phyloP scores from a whole-genome alignment of 30 jellyfish, hydroid and myxozoan genomes.

The Nemopilema nomurai region DNA sequence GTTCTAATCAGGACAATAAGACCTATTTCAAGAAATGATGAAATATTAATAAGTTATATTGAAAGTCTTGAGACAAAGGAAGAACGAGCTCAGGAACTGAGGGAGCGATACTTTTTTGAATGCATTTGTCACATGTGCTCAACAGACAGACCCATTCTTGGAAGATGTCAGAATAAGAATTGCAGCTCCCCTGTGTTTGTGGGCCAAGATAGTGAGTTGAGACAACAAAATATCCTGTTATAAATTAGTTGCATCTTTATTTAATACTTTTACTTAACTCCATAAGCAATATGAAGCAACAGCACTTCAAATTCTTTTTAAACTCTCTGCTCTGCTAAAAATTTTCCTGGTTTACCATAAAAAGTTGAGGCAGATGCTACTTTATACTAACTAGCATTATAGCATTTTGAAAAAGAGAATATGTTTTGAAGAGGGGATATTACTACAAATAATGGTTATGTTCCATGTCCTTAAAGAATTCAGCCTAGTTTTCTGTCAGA shows the following conservation, averaged over 20 bases:
- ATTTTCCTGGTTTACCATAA: too few relatives aligned
- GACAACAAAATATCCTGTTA: not conserved
- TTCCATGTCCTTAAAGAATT: too few relatives aligned
- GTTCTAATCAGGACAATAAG: slow-evolving; percentile 60
- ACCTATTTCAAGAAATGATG: slow-evolving; percentile 63
- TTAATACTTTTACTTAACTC: too few relatives aligned
- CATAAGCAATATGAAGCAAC: too few relatives aligned
- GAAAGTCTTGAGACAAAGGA: slow-evolving; percentile 60
- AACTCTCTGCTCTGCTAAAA: too few relatives aligned
- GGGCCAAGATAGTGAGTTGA: not conserved
- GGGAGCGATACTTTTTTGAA: slow-evolving; percentile 74
- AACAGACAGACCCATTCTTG: not conserved
- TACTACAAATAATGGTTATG: too few relatives aligned
- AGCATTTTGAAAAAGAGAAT: too few relatives aligned
- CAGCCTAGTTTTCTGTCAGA: too few relatives aligned
- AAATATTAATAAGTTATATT: slow-evolving; percentile 69
- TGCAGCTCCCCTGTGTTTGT: not conserved
- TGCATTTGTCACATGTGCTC: slow-evolving; percentile 78
- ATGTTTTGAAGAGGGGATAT: too few relatives aligned
- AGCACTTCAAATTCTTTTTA: too few relatives aligned
- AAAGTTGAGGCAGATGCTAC: too few relatives aligned
- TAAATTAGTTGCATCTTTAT: not conserved
- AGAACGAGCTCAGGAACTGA: slow-evolving; percentile 54
- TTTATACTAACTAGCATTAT: too few relatives aligned
- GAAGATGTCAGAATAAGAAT: slow-evolving; percentile 22